Conservation (phyloP, 2,113 vertebrate genomes). For the Phocoena sinus region DNA sequence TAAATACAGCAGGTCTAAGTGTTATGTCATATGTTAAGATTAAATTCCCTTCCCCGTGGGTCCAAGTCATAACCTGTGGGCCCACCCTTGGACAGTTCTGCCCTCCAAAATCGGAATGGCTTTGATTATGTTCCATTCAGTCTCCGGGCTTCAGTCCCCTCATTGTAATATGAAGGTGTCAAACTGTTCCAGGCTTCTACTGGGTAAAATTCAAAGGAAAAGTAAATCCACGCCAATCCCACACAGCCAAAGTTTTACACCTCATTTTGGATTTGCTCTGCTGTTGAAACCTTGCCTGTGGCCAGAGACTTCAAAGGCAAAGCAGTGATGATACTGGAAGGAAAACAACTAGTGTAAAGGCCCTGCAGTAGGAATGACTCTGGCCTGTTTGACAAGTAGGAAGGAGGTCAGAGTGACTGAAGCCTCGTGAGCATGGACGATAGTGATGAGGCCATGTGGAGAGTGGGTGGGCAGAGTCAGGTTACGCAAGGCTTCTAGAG, state of each 20-base stretch:
- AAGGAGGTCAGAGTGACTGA: not conserved
- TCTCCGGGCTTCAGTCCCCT: not conserved
- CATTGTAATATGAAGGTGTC: not conserved
- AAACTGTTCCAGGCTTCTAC: not conserved
- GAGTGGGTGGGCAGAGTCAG: not conserved
- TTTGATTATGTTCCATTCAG: not conserved
- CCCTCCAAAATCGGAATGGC: not conserved
- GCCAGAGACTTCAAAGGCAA: not conserved
- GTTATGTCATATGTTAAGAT: not conserved
- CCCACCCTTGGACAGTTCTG: not conserved
- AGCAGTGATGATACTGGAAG: not conserved
- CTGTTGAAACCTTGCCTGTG: not conserved
- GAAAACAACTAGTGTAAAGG: not conserved
- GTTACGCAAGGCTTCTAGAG: not conserved
- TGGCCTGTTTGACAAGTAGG: not conserved
- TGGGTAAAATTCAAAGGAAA: not conserved
- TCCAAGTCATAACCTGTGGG: not conserved
- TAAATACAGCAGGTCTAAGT: not conserved
- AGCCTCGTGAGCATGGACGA: not conserved
- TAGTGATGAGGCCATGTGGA: rapidly evolving
- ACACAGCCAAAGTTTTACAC: not conserved
- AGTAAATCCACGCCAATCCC: not conserved
- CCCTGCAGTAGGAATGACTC: not conserved
- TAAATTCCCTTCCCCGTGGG: not conserved
- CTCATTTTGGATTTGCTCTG: not conserved